A percentile compares a stretch with the other conserved stretches of the same genome.
Evolutionary conservation across 1,140 invertebrate genomes (phyloP).

Genomic region (Orussus abietinus): DNA sequence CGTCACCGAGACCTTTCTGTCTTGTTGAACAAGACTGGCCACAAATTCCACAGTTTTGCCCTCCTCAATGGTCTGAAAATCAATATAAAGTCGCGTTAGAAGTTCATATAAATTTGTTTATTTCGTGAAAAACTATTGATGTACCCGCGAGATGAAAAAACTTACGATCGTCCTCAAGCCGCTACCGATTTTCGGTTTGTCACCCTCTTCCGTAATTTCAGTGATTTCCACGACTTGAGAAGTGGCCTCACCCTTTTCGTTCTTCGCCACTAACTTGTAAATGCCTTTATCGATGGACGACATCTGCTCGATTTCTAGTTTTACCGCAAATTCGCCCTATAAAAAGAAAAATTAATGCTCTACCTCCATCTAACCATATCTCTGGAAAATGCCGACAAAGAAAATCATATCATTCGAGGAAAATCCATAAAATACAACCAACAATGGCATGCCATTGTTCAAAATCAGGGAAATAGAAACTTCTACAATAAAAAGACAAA

Average conservation of each 20-base stretch:
- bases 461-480: too few species aligned
- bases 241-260: conserved; percentile 88
- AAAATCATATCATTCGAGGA: too few species aligned
- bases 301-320: conserved; percentile 81
- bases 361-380: conserved; percentile 1
- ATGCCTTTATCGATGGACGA: conserved; percentile 77
- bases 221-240: conserved; percentile 85
- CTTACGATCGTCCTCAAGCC: conserved; percentile 71
- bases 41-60: conserved; percentile 75
- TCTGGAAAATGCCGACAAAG: conserved; percentile 8
- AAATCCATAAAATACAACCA: too few species aligned
- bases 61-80: conserved; percentile 65
- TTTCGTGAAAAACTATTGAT: too few species aligned
- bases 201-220: conserved; percentile 69
- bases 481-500: too few species aligned
- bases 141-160: conserved; percentile 20
- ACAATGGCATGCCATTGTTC: too few species aligned
- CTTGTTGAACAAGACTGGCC: conserved; percentile 65
- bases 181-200: conserved; percentile 66
- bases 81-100: not conserved
- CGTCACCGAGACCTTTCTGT: conserved; percentile 75
- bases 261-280: conserved; percentile 88
- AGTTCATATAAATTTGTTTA: not conserved
- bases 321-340: conserved; percentile 80
- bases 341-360: too few species aligned